Percentiles rank a stretch among this genome's conserved stretches.
These are phyloP conservation scores for Heliconius hewitsoni DNA, from an alignment of 1,140 invertebrate genomes.

Conservation along the genomic window DNA sequence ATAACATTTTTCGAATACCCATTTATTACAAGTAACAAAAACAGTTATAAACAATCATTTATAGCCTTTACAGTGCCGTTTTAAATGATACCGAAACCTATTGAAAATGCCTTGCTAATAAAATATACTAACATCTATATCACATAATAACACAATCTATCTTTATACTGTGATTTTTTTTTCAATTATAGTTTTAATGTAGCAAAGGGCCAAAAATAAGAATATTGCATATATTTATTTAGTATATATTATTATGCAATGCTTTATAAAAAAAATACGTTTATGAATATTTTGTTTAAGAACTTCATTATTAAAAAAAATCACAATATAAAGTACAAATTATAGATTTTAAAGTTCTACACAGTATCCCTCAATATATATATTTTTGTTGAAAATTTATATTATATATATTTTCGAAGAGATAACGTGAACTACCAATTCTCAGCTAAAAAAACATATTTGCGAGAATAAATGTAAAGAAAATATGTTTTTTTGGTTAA, in stretches of 20 bases:
- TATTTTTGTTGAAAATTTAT: background rate
- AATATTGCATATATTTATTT: no score
- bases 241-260: no score
- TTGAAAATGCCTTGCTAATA: constrained; percentile 16
- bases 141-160: constrained; percentile 18
- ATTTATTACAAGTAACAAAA: constrained; percentile 8
- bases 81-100: constrained; percentile 15
- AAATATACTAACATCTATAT: constrained; percentile 16
- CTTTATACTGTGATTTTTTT: constrained; percentile 18
- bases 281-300: background rate
- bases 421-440: background rate
- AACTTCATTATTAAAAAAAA: background rate
- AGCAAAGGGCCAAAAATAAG: no score
- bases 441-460: no score
- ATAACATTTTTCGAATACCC: background rate
- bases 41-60: constrained; percentile 21
- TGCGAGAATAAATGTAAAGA: background rate
- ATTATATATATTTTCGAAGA: background rate
- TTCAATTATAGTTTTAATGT: background rate
- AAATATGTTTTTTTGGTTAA: background rate
- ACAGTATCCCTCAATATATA: background rate
- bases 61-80: constrained; percentile 7
- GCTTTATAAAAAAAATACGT: no score
- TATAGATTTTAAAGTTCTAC: background rate
- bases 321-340: constrained; percentile 5